A percentile compares a stretch with the other conserved stretches of the same genome.
These are phyloP conservation scores for Seira ritae DNA, from an alignment of 2,888 invertebrate genomes.

Conservation along the genomic window DNA sequence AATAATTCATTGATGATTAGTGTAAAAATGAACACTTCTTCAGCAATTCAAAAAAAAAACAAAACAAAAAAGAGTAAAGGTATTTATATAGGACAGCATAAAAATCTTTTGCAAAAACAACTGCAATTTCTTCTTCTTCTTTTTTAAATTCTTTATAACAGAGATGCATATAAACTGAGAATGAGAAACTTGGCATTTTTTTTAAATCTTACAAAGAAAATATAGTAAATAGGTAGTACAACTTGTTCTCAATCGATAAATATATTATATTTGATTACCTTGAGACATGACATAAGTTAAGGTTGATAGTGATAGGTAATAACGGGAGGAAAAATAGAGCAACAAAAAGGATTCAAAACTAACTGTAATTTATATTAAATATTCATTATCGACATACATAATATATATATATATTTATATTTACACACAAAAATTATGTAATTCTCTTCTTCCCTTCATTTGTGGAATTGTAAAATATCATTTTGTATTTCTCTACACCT, in stretches of 20 bases:
- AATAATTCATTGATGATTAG: slow-evolving; percentile 47
- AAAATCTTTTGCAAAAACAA: slow-evolving; percentile 6
- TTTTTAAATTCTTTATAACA: slow-evolving; percentile 2
- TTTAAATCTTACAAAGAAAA: background rate
- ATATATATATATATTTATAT: background rate
- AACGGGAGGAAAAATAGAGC: no score
- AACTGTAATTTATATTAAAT: background rate
- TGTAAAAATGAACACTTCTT: slow-evolving; percentile 55
- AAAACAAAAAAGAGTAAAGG: slow-evolving; percentile 25
- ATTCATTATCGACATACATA: no score
- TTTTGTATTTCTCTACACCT: background rate
- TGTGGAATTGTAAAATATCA: slow-evolving; percentile 23
- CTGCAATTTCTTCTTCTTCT: background rate
- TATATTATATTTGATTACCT: background rate
- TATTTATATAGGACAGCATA: slow-evolving; percentile 24
- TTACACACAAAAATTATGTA: slow-evolving; percentile 4
- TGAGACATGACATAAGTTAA: slow-evolving; percentile 6
- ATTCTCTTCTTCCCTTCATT: background rate
- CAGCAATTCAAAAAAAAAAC: slow-evolving; percentile 12
- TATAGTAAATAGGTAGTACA: background rate
- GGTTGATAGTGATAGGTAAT: no score
- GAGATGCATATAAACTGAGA: slow-evolving; percentile 11
- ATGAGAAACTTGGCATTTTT: slow-evolving; percentile 7
- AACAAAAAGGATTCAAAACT: slow-evolving; percentile 1
- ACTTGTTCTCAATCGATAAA: background rate